Evolutionary conservation across 2,888 invertebrate species (phyloP), one percentile per base, ranked within the genome.

Genomic region (Carcina quercana): DNA sequence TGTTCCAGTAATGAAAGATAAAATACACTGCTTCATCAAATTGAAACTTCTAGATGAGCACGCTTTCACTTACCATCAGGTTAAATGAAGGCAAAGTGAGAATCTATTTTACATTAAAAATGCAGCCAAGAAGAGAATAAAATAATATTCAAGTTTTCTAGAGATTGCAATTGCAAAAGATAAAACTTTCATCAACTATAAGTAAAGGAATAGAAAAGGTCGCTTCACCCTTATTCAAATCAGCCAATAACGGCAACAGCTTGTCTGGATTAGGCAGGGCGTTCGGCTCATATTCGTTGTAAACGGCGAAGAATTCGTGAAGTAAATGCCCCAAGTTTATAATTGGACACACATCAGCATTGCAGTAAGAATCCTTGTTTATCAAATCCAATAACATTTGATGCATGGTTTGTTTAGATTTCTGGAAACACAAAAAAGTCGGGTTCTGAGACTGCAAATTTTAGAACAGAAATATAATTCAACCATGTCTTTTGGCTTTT

Each of bases 351-450:
- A 69, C 59, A 21, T 50, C 47, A 5, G 6, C 38, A 28, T 63
- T 70, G 7, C 59, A 47, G 34, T 74, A 72, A 2, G 22, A 10
- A 15, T 59, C 48, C 17, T 57, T 48, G 13, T 65, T 65, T 13
- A 68, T 41, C 14, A 70, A 43, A 7, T 59, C 60, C 24, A 75
- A 22, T 12, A 83, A 39, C 24, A 45, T 58, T 21, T 67, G 63
- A 28, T 78, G 71, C 68, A 83, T 72, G 64, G 72, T 65, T 41
- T 74, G 72, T 42, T 70, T 74, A 1, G 69, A 61, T 65, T 71
- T 78, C 82, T 84, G 58, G 5, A 21, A 29, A 25, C 27, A n/a
- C n/a, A n/a, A n/a, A n/a, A n/a, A n/a, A n/a, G 29, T 8, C n/a
- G n/a, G n/a, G n/a, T n/a, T n/a, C n/a, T n/a, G n/a, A n/a, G n/a